A percentile compares a stretch with the other conserved stretches of the same genome.
Evolutionary conservation across 2,113 vertebrate genomes (phyloP).

Genomic region (Eulemur macaco): DNA sequence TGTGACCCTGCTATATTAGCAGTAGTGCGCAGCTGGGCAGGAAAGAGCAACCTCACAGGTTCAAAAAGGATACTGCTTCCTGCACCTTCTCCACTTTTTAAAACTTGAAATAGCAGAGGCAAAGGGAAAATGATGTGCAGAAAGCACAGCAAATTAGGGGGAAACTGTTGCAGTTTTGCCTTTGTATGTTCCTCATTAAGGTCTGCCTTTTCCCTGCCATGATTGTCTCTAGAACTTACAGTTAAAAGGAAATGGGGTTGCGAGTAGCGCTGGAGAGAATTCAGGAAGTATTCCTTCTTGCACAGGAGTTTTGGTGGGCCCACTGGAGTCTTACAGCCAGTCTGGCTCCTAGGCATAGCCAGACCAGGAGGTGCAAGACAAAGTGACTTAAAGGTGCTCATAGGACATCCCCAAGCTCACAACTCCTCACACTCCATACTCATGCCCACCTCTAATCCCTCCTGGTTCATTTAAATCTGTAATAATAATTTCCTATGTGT

Average conservation of each 20-base stretch:
- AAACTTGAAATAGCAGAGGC: neutral
- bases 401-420: neutral
- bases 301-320: neutral
- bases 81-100: neutral
- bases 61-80: neutral
- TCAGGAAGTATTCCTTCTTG: neutral
- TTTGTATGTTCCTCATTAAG: neutral
- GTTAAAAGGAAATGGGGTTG: neutral
- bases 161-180: neutral
- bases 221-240: neutral
- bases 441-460: neutral
- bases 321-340: neutral
- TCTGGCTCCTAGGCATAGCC: neutral
- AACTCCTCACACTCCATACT: neutral
- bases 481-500: neutral
- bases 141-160: neutral
- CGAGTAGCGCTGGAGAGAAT: neutral
- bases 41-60: neutral
- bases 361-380: neutral
- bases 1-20: rapidly evolving
- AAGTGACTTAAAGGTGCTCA: neutral
- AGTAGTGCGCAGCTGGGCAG: neutral
- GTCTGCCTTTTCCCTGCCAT: neutral
- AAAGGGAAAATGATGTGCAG: neutral
- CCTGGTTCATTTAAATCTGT: neutral